Evolutionary conservation across 2,888 invertebrate genomes (phyloP), one percentile per base, ranked within the genome.

Genomic region (Cristatella mucedo): DNA sequence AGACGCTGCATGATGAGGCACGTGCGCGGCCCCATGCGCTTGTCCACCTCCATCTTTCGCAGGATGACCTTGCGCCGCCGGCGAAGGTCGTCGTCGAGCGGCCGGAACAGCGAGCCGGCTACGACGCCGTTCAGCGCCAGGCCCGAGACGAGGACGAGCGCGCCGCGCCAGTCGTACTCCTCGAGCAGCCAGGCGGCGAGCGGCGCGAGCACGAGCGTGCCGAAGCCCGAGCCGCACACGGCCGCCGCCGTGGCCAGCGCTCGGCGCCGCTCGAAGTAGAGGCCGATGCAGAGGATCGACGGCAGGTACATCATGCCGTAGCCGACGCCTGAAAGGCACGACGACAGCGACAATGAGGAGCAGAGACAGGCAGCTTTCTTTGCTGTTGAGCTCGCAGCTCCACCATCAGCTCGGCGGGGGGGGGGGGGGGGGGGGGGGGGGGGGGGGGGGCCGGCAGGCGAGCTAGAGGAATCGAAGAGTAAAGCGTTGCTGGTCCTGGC

Each of bases 101-200:
- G 93, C 16, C 82, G 76, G 66, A 83, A 91, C 51, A 86, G 71
- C 1, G 76, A 66, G 1, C 83, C 87, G 56, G 79, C 83, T 19
- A 82, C 49, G 0, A 74, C 72, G 56, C 87, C 87, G 21, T 76
- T 67, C 21, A 89, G 64, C 20, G 84, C 71, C 50, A 87, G 71
- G 18, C 74, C 89, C 11, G 87, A 82, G 43, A 21, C 13, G 6
- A 36, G 9, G 7, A 16, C 22, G 18, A 26, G 36, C n/a, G 36
- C 24, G 5, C 6, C 18, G 4, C 3, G 22, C 36, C 36, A 36
- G 36, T 36, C 36, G 4, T 4, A 16, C 13, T 20, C 7, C 13
- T 6, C 15, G 9, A 16, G 24, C 5, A 36, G 16, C 13, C n/a
- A 22, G 9, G 13, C 6, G 5, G 19, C 19, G 5, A 36, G 21